Evolutionary conservation across 2,888 invertebrate genomes (phyloP).

Genomic region (Apamea anceps): DNA sequence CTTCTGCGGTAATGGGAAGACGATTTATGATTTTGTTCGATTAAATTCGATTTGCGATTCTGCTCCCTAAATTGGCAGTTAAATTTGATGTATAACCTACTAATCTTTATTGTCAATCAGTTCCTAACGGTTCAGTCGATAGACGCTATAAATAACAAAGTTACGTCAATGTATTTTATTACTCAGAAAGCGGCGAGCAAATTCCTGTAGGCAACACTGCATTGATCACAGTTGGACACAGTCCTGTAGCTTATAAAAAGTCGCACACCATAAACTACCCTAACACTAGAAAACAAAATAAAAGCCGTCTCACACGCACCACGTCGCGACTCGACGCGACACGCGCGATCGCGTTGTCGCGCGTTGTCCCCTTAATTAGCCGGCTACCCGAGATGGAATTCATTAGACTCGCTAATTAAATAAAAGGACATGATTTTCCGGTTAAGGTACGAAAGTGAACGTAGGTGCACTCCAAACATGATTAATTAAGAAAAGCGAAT

Average conservation of each 20-base stretch:
- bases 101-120: constrained; percentile 57
- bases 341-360: constrained; percentile 68
- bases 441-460: constrained; percentile 81
- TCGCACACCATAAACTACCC: constrained; percentile 43
- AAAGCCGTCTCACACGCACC: constrained; percentile 64
- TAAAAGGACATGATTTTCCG: constrained; percentile 84
- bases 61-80: constrained; percentile 58
- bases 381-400: constrained; percentile 82
- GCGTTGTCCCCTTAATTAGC: constrained; percentile 79
- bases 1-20: constrained; percentile 52
- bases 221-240: constrained; percentile 1
- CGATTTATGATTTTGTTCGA: constrained; percentile 59
- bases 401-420: constrained; percentile 86
- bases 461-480: constrained; percentile 77
- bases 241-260: constrained; percentile 34
- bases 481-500: constrained; percentile 79
- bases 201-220: constrained; percentile 6
- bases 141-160: constrained; percentile 23
- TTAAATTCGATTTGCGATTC: constrained; percentile 59
- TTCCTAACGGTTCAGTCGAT: constrained; percentile 16
- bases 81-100: constrained; percentile 51
- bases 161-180: constrained; percentile 21
- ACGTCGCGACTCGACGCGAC: constrained; percentile 54
- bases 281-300: constrained; percentile 61
- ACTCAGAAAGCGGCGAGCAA: constrained; percentile 6